Evolutionary conservation across 2,888 invertebrate species (phyloP), one percentile per base, ranked within the genome.

Genomic region (Stratiomys singularior): DNA sequence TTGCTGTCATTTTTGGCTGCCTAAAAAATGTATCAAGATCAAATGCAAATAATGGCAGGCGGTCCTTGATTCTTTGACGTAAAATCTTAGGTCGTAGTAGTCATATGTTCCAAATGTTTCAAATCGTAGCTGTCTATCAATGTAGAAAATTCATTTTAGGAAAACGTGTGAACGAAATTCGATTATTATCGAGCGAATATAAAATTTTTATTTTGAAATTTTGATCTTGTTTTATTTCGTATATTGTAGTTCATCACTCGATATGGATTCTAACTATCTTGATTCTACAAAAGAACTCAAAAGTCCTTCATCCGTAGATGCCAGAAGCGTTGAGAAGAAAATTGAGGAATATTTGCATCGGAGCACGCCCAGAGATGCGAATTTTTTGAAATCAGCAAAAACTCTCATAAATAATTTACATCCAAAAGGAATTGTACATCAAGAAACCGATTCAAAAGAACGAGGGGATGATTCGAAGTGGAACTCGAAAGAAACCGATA

Each of bases 331-430:
- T 13, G 71, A 71, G 47, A 46, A 47, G 28, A 71, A 71, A 47
- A 71, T 71, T 23, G 52, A 47, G 47, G 52, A 71, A 25, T 71
- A 71, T 52, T 46, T 71, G 5, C 13, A 47, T 4, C n/a, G 71
- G 27, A n/a, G 13, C 9, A 71, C 71, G 9, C 71, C 71, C 1
- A 47, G 71, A 11, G 71, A 47, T 15, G 13, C 47, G 47, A 64
- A 64, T n/a, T 13, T 47, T 30, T 0, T 71, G 7, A 27, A 15
- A 15, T 71, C 71, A 5, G 27, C 71, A 0, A 71, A 46, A 47
- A 71, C 47, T 7, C 21, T 71, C 27, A 27, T 27, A 11, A 23
- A 25, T n/a, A 18, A 44, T 23, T 44, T 44, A 27, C 67, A 67
- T 44, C 52, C 71, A 0, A 71, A 71, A 25, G 52, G 71, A 3